Evolutionary conservation across 1,140 invertebrate genomes (phyloP).

Genomic region (Wasmannia auropunctata): DNA sequence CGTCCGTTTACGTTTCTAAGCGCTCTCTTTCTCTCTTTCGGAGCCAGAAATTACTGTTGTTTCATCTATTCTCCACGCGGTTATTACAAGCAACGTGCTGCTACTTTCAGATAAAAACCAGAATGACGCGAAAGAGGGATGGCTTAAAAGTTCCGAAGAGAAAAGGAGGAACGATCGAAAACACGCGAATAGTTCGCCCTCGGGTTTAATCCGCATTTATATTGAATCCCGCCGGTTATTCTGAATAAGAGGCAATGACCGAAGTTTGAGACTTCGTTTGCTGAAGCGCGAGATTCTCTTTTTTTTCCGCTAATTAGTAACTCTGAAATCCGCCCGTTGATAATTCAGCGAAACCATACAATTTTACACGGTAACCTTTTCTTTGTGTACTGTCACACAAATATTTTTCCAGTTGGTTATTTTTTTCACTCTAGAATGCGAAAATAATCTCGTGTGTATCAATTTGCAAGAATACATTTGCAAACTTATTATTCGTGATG

Average conservation of each 20-base stretch:
- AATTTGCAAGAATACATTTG: conserved; percentile 25
- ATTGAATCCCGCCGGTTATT: conserved; percentile 55
- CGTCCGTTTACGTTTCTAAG: conserved; percentile 67
- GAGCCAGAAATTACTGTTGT: conserved; percentile 16
- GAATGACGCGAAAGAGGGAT: conserved; percentile 31
- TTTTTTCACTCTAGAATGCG: background rate
- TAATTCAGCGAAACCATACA: background rate
- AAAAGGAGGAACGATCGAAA: conserved; percentile 60
- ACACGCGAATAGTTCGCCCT: conserved; percentile 62
- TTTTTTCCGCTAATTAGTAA: conserved; percentile 24
- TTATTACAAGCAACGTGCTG: conserved; percentile 64
- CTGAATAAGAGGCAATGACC: background rate
- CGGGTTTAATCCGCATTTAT: conserved; percentile 41
- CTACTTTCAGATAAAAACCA: conserved; percentile 61
- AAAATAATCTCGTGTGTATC: background rate
- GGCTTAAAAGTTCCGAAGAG: conserved; percentile 58
- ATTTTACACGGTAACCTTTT: background rate
- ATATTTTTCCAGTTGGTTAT: background rate
- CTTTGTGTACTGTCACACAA: background rate
- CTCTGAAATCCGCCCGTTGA: background rate
- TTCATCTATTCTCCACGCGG: conserved; percentile 66
- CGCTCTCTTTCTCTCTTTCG: conserved; percentile 11
- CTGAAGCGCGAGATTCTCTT: background rate
- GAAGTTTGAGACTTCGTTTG: background rate
- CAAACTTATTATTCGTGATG: conserved; percentile 7